Percentiles rank a stretch among this genome's conserved stretches.
Conservation (phyloP, 2,888 invertebrate genomes). For the Polylopha cassiicola region DNA sequence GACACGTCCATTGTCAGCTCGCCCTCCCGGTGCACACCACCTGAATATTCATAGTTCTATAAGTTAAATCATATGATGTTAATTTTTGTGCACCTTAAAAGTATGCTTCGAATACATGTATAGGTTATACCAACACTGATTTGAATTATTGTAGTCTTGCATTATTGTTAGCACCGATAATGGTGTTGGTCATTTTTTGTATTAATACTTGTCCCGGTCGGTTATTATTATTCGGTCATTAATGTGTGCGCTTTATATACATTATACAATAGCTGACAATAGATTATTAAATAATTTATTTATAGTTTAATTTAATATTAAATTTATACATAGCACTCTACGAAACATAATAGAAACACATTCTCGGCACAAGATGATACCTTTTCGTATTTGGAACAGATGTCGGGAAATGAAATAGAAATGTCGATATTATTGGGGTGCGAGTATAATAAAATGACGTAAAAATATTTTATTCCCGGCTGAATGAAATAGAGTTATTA, state of each 20-base stretch:
- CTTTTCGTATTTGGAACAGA: not conserved
- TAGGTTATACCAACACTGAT: too few relatives aligned
- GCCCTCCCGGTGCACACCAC: constrained; percentile 95
- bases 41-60: constrained; percentile 55
- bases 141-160: too few relatives aligned
- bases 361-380: not conserved
- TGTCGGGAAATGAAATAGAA: constrained; percentile 6
- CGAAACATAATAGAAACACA: not conserved
- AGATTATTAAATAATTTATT: not conserved
- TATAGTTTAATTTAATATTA: not conserved
- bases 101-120: too few relatives aligned
- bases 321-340: not conserved
- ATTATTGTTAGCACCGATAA: too few relatives aligned
- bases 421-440: constrained; percentile 27
- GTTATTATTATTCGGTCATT: too few relatives aligned
- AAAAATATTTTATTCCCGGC: constrained; percentile 24
- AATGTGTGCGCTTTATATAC: too few relatives aligned
- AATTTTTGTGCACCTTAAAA: too few relatives aligned
- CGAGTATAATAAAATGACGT: constrained; percentile 29
- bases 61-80: constrained; percentile 4
- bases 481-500: constrained; percentile 11
- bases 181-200: too few relatives aligned
- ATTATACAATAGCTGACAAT: constrained; percentile 1
- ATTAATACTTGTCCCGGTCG: too few relatives aligned
- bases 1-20: constrained; percentile 94